Evolutionary conservation across 2,797 vertebrate species (phyloP).

Genomic region (Anisognathus igniventris): DNA sequence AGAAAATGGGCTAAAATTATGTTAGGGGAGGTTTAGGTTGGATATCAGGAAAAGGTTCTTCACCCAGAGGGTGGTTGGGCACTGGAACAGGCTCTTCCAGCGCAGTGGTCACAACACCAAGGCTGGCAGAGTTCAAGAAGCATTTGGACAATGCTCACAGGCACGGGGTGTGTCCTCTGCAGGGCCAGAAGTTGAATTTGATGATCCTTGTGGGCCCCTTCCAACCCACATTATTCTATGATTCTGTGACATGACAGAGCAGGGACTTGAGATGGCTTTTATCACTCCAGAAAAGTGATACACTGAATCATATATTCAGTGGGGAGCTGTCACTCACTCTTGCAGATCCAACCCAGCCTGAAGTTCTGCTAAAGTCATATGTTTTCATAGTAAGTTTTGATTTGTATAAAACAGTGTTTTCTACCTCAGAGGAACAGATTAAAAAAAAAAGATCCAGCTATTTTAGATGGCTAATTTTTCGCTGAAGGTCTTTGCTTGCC

Average conservation of each 20-base stretch:
- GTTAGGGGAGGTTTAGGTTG: not conserved
- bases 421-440: not conserved
- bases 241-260: not conserved
- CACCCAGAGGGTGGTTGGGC: rapidly evolving
- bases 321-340: not conserved
- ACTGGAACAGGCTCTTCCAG: not conserved
- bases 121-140: not conserved
- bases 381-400: not conserved
- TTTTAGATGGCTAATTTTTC: not conserved
- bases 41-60: not conserved
- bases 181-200: rapidly evolving
- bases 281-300: not conserved
- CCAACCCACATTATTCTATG: not conserved
- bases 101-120: not conserved
- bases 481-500: not conserved
- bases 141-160: not conserved
- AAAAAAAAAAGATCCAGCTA: not conserved
- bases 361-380: not conserved
- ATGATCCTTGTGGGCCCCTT: not conserved
- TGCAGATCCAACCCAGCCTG: not conserved
- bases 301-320: not conserved
- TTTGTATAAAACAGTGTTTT: not conserved
- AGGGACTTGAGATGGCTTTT: not conserved
- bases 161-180: not conserved
- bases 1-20: not conserved